Base-by-base conservation (phyloP, 2,113 vertebrate species). In the Apistogramma diplotaenia region DNA sequence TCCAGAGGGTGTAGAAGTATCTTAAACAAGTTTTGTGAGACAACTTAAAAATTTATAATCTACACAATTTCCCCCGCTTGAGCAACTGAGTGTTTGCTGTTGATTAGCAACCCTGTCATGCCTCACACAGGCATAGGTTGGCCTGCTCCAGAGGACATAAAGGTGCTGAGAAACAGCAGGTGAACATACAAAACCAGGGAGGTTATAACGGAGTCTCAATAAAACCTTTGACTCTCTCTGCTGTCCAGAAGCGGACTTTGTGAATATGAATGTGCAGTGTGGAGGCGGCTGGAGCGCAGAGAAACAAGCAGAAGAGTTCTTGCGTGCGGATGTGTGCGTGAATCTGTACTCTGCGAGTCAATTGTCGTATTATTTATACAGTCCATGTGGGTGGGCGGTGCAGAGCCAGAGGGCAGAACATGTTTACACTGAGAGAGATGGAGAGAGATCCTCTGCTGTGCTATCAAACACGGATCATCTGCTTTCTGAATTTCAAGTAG, bases 351-450 rank as follows among this genome's bases (percentile, higher is more conserved):
- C 58, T 70, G 81, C 1, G 33, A 60, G 54, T 80, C 73, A 23
- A 74, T 89, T 84, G 85, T 89, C 43, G 4, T 82, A 80, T 89
- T 89, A 91, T 89, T 87, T 86, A 82, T 87, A 82, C 78, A 82
- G 85, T 83, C 18, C 0, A 76, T 73, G 87, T 88, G 83, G 33
- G 90, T 58, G 87, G 73, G 87, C 75, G 58, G 81, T 46, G 4
- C 23, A 18, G 78, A 85, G 87, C 78, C 75, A 77, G 87, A 85
- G 89, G 77, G 81, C 81, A 77, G 61, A 25, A 27, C 65, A 46
- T 78, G 65, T 83, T 73, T 73, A 78, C 74, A 54, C 56, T 72
- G 65, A 25, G 16, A 46, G 56, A 62, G 74, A 77, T 76, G 56
- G 43, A 87, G 82, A 78, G 54, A 79, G 62, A 60, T 78, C 16